Evolutionary conservation across 2,888 invertebrate species (phyloP).

Genomic region (Sphaerophoria rueppellii): DNA sequence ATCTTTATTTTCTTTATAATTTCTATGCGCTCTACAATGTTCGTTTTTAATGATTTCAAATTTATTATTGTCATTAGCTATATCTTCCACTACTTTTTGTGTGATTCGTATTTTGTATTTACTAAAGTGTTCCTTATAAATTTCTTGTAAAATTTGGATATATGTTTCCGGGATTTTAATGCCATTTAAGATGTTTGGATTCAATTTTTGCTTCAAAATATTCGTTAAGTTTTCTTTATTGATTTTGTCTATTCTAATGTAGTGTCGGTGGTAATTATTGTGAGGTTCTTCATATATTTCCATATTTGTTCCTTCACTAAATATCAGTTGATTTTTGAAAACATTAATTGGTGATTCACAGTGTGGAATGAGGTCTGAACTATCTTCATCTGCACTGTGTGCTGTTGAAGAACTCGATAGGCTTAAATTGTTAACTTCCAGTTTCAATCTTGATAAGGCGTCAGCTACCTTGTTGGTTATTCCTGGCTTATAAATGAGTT

Average conservation of each 20-base stretch:
- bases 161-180: not conserved
- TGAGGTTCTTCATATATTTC: not conserved
- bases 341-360: not conserved
- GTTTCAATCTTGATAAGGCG: not conserved
- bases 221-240: not conserved
- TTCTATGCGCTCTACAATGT: too few species aligned
- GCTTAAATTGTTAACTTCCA: not conserved
- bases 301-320: too few species aligned
- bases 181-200: not conserved
- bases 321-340: not conserved
- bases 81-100: too few species aligned
- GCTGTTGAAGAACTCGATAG: not conserved
- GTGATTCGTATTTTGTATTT: too few species aligned
- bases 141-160: not conserved
- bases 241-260: not conserved
- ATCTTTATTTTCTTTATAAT: too few species aligned
- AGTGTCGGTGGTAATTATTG: not conserved
- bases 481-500: not conserved
- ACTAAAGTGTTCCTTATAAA: too few species aligned
- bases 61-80: too few species aligned
- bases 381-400: not conserved
- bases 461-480: not conserved
- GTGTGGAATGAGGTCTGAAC: not conserved
- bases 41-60: too few species aligned
- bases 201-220: not conserved